phyloP scores from a whole-genome alignment of 1,140 invertebrate genomes.

The Drosophila kohkoa region DNA sequence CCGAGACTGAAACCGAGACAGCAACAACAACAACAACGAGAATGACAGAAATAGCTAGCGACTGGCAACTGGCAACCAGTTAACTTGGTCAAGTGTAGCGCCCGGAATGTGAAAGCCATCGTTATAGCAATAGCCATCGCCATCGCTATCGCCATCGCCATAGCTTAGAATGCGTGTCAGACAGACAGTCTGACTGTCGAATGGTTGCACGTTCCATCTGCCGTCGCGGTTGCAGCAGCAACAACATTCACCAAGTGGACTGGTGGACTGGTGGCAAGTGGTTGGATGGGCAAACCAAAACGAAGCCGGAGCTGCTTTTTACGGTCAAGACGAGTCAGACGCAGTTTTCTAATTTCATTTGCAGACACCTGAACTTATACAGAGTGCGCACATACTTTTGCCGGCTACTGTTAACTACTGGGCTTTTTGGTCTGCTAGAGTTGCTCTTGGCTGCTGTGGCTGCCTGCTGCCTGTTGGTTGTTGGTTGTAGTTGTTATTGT shows the following conservation, averaged over 20 bases:
- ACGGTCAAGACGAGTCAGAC: constrained; percentile 37
- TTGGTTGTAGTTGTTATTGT: constrained; percentile 50
- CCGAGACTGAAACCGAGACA: not conserved
- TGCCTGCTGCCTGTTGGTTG: constrained; percentile 8
- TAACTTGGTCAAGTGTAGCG: constrained; percentile 76
- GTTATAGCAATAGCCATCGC: constrained; percentile 35
- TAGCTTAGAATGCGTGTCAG: constrained; percentile 67
- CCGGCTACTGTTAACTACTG: constrained; percentile 19
- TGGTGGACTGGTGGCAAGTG: not conserved
- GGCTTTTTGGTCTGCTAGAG: constrained; percentile 1
- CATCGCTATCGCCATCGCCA: not conserved
- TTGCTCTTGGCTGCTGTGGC: constrained; percentile 5
- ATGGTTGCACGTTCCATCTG: constrained; percentile 50
- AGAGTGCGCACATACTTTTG: constrained; percentile 4
- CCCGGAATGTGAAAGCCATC: constrained; percentile 77
- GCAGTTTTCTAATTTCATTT: constrained; percentile 75
- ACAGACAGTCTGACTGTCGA: constrained; percentile 45
- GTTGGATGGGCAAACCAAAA: not conserved
- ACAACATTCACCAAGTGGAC: not conserved
- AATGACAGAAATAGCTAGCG: constrained; percentile 10
- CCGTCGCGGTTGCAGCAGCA: constrained; percentile 6
- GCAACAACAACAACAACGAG: not conserved
- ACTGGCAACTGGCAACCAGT: constrained; percentile 41
- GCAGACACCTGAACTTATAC: constrained; percentile 48
- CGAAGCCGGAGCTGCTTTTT: constrained; percentile 29